Base-by-base conservation (phyloP, 2,797 vertebrate genomes). In the Phoeniculus purpureus region DNA sequence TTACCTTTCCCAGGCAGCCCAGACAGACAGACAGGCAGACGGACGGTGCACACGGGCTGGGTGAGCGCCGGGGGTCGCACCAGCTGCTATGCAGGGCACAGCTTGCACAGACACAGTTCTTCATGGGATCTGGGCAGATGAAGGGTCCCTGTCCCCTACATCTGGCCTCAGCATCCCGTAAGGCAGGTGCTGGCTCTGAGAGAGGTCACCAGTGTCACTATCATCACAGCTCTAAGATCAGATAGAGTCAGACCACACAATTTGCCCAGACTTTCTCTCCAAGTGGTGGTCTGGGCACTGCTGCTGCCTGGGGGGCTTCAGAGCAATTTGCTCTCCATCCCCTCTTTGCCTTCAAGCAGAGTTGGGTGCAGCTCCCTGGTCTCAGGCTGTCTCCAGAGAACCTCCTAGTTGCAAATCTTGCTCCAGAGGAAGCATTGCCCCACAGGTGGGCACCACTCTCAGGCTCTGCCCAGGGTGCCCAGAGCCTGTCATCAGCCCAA, bases 1-100 rank as follows among this genome's bases (percentile, higher is more conserved):
- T 95, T 94, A 87, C 89, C 94, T 94, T 93, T 93, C 74, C 73
- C 89, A 73, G 82, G 84, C 85, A 85, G 43, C 76, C 78, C 91
- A 92, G 82, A 88, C 87, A 81, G 91, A 34, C 81, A 72, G 92
- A 11, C 59, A 2, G 43, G 47, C 89, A 68, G 88, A 78, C 3
- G 6, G 73, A 81, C 1, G 22, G 60, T 18, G 62, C 50, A 5
- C 51, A 26, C 1, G 6, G 23, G 67, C 77, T 32, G 75, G 15
- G 37, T 12, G 70, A 92, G 77, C 18, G 0, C 31, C 3, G 1
- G 12, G 22, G 54, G 58, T 66, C 16, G 0, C 77, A 31, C 32
- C 52, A 11, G 65, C 81, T 52, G 37, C 59, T 84, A 76, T 64
- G 54, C 43, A 6, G 77, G 47, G 56, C 73, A 40, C 56, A 58